These are phyloP conservation scores for Auanema freiburgensis DNA, from an alignment of 2,888 invertebrate species.

Conservation along the genomic window DNA sequence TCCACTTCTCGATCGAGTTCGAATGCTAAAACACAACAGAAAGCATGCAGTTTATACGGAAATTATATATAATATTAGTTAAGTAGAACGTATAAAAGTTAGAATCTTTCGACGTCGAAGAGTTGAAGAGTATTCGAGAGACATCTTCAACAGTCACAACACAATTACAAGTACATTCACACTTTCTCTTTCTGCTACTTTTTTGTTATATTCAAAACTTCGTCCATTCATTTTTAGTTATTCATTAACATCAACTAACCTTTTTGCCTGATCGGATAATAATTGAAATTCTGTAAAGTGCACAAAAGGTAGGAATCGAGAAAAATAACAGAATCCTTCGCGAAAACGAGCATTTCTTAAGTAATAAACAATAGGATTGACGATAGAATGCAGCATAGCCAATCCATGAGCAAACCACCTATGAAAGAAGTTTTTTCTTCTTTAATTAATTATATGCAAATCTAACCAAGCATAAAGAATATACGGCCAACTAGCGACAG, in stretches of 20 bases:
- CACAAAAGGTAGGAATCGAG: conserved; percentile 36
- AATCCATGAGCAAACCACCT: conserved; percentile 62
- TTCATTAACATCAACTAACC: not conserved
- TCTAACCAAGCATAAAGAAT: conserved; percentile 60
- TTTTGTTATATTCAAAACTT: conserved; percentile 6
- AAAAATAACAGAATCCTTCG: conserved; percentile 74
- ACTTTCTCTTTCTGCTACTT: no score
- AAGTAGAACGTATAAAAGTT: no score
- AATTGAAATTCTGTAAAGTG: conserved; percentile 46
- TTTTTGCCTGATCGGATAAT: conserved; percentile 25
- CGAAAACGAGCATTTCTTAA: conserved; percentile 74
- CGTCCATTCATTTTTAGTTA: conserved; percentile 8
- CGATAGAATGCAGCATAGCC: conserved; percentile 63
- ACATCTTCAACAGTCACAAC: no score
- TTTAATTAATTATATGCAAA: not conserved
- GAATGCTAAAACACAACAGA: no score
- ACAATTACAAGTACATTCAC: no score
- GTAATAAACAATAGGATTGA: conserved; percentile 62
- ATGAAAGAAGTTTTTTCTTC: conserved; percentile 3
- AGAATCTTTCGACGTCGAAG: no score
- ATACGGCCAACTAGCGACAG: conserved; percentile 49
- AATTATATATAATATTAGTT: no score
- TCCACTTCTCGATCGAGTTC: no score
- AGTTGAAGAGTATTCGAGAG: no score
- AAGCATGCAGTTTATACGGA: no score